Base-by-base conservation (phyloP, 2,797 vertebrate genomes). In the Paramormyrops hopkinsi region DNA sequence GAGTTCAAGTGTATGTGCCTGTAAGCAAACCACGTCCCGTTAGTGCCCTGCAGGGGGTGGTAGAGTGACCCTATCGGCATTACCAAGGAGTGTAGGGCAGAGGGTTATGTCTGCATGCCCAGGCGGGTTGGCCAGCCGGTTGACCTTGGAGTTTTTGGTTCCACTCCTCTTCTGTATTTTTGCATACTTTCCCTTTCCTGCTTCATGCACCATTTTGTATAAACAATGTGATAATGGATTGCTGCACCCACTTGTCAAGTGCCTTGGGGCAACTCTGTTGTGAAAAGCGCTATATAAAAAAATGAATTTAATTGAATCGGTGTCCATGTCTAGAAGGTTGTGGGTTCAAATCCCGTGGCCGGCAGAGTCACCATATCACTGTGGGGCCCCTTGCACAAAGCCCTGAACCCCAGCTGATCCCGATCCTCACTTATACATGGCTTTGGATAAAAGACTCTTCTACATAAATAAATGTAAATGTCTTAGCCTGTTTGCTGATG, bases 401-500 rank as follows among this genome's bases (percentile, higher is more conserved):
- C 4, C 65, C 65, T 73, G 25, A 37, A 73, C 11, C 25, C 65
- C 29, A 73, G 0, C 65, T 73, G 69, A 14, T 37, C 69, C 33
- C 11, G 0, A 73, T 73, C 12, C 29, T 6, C 69, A 37, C 69
- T 37, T 73, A 73, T 6, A 37, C 69, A 73, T 37, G 33, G 14
- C 69, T 73, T 73, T 73, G 33, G 69, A 73, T 73, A 73, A 73
- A 73, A 73, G 69, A 33, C 6, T 73, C 29, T 73, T 37, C 11
- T 73, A 73, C 4, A 73, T 73, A 73, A 73, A 37, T 73, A 73
- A 37, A 73, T 73, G 69, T 73, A 73, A 73, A 73, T 73, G 69
- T 82, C 76, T 82, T 46, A n/a, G 76, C 76, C 76, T 82, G 76
- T 82, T 82, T 82, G 76, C 41, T 82, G 76, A 82, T 82, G 76